Percentiles rank a stretch among this genome's conserved stretches.
Evolutionary conservation across 2,797 vertebrate genomes (phyloP).

Genomic region (Caiman crocodilus): DNA sequence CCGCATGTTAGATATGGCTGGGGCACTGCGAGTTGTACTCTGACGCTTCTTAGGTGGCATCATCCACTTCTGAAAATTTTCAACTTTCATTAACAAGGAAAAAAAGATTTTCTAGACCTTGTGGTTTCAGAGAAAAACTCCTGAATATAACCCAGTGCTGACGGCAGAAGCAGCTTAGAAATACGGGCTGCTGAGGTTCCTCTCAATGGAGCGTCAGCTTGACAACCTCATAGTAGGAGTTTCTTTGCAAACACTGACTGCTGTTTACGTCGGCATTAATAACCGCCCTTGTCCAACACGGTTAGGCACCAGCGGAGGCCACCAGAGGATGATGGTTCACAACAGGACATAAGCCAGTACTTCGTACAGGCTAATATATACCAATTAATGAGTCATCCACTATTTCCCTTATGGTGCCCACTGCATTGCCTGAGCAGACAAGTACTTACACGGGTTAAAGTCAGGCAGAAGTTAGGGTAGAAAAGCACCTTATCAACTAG

Average conservation of each 20-base stretch:
- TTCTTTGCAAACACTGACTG: neutral
- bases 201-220: neutral
- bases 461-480: too few relatives aligned
- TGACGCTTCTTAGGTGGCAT: neutral
- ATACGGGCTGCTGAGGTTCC: neutral
- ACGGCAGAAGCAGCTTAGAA: neutral
- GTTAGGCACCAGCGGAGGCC: neutral
- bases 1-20: neutral
- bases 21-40: constrained; percentile 6
- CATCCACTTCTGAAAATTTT: neutral
- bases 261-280: neutral
- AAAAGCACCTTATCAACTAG: too few relatives aligned
- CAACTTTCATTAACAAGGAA: neutral
- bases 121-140: neutral
- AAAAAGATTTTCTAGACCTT: neutral
- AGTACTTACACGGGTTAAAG: too few relatives aligned
- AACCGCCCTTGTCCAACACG: too few relatives aligned
- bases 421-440: too few relatives aligned
- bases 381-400: neutral
- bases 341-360: neutral
- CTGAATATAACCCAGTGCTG: neutral
- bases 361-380: neutral
- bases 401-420: neutral
- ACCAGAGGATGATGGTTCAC: neutral
- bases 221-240: neutral